Evolutionary conservation across 1,140 invertebrate genomes (phyloP), one percentile per base, ranked within the genome.

Genomic region (Apocrypta bakeri): DNA sequence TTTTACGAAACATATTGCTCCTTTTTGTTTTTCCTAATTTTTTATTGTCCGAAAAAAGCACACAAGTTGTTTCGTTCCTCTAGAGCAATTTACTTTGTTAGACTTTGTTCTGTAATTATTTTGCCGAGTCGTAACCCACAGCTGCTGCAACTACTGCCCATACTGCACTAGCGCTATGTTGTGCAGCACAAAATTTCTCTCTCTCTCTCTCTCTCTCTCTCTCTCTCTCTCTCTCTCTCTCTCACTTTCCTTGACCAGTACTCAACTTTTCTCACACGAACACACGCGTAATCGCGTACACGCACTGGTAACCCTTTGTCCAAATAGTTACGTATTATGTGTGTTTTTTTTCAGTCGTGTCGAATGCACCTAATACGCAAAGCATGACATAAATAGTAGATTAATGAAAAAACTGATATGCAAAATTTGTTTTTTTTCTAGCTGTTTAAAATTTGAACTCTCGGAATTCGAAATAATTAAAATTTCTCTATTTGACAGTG

Each of bases 51-150:
- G n/a, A n/a, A n/a, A n/a, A n/a, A n/a, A n/a, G n/a, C n/a, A n/a
- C n/a, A n/a, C n/a, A n/a, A n/a, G n/a, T n/a, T n/a, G n/a, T n/a
- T n/a, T n/a, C n/a, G n/a, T n/a, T n/a, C 74, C 9, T 31, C 31
- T 4, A 48, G 21, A 31, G 21, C 25, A 33, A 37, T 64, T 78
- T 24, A 29, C 48, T 72, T 64, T 42, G 75, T 73, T 73, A 72
- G 7, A 7, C 37, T n/a, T 76, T 17, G 33, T 72, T 82, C 1
- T 40, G 40, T 56, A 87, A 87, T 24, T 89, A 80, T 86, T 84
- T 90, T 90, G 86, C 87, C 42, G 90, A 91, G 91, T 88, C 90
- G 90, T 91, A 91, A 89, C 90, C 88, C 89, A 92, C 90, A 91
- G 90, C 89, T 90, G 89, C 56, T 17, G 66, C 56, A 31, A 17